A percentile compares a stretch with the other conserved stretches of the same genome.
phyloP scores from a whole-genome alignment of 1,140 invertebrate genomes.

The Hycleus cichorii region DNA sequence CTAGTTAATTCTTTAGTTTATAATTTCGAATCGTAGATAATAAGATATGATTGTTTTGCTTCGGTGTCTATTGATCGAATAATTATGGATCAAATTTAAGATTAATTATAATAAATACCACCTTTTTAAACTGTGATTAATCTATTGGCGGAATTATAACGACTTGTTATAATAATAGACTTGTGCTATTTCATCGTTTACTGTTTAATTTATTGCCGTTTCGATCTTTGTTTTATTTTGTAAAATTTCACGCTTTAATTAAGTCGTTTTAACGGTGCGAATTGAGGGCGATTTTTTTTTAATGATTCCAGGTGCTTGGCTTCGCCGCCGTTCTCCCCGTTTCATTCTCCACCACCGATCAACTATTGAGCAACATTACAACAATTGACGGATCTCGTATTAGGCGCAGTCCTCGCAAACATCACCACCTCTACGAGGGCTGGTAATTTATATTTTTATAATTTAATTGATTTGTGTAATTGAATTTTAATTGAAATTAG shows the following conservation, averaged over 20 bases:
- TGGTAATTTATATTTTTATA: constrained; percentile 5
- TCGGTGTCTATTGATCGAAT: background rate
- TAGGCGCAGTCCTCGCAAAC: constrained; percentile 7
- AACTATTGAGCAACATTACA: constrained; percentile 25
- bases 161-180: constrained; percentile 9
- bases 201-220: background rate
- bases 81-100: too few species aligned
- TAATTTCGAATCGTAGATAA: too few species aligned
- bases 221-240: background rate
- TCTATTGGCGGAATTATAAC: constrained; percentile 1
- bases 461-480: background rate
- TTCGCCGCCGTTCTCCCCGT: constrained; percentile 36
- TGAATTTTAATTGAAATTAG: constrained; percentile 4
- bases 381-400: constrained; percentile 12
- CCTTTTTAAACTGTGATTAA: constrained; percentile 6
- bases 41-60: constrained; percentile 5
- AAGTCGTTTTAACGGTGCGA: too few species aligned
- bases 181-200: constrained; percentile 2
- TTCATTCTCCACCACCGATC: constrained; percentile 28
- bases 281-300: background rate
- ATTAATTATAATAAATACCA: too few species aligned
- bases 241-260: too few species aligned
- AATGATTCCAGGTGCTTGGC: constrained; percentile 36
- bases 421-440: constrained; percentile 10
- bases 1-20: background rate